Evolutionary conservation across 2,113 vertebrate species (phyloP), one percentile per base, ranked within the genome.

Genomic region (Herpetotheres cachinnans): DNA sequence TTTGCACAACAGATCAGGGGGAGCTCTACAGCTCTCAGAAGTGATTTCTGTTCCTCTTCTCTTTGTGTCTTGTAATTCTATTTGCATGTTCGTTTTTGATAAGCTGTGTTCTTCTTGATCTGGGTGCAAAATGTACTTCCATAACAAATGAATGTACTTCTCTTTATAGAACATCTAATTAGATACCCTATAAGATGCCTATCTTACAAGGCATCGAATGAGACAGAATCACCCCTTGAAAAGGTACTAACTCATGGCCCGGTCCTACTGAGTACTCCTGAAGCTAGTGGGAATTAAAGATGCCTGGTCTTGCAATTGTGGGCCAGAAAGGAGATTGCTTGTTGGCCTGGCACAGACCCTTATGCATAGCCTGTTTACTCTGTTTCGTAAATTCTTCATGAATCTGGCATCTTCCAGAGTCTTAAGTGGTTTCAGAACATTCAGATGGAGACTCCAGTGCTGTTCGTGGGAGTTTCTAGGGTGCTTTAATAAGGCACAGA

Each of bases 361-460:
- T 72, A 40, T 16, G 49, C 34, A 11, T 16, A 56, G 63, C 17
- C 22, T 55, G 6, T 69, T 59, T 52, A 30, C 76, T 44, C 27
- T 56, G 3, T n/a, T 88, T 83, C 21, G 66, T 83, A 80, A 92
- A 94, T 95, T 80, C 74, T 83, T 76, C 24, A 66, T 16, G 29
- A 70, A 6, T 25, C 59, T 62, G 82, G 25, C 26, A 15, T 77
- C 71, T 88, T 87, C 44, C 71, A 47, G 7, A 9, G 22, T n/a
- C 16, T 19, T 40, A 52, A 59, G 34, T n/a, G 27, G 55, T 24
- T 88, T 90, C 76, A 73, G 46, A 85, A 50, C 34, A 16, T 38
- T 38, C 20, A 55, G 62, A 26, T 0, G 0, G 49, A 72, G 58
- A 56, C 14, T 32, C 16, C 1, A 2, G 34, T 29, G 55, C 13